Evolutionary conservation across 2,113 vertebrate species (phyloP).

Genomic region (Psilopsiagon aymara): DNA sequence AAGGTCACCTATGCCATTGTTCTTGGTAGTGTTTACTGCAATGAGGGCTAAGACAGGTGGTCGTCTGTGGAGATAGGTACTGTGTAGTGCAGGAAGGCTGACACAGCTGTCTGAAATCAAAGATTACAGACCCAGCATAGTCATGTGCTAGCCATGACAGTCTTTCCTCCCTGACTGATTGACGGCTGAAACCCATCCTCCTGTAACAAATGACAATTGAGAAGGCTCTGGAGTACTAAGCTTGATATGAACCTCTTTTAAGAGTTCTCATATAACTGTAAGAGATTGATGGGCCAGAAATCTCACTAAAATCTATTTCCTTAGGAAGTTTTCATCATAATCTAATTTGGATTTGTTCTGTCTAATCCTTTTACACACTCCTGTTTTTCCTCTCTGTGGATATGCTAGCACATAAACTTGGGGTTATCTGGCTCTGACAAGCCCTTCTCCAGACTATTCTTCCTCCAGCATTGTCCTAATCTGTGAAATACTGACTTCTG

Average conservation of each 20-base stretch:
- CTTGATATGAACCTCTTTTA: background rate
- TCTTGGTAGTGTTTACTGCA: slow-evolving; percentile 10
- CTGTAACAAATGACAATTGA: background rate
- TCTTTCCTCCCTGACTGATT: background rate
- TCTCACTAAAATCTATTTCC: background rate
- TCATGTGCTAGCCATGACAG: background rate
- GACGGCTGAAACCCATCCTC: background rate
- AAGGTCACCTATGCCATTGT: slow-evolving; percentile 1
- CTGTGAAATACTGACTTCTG: background rate
- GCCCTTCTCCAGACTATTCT: background rate
- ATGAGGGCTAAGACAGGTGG: background rate
- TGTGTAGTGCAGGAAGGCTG: background rate
- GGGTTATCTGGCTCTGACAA: background rate
- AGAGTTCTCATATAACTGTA: background rate
- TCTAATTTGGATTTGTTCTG: background rate
- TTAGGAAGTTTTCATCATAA: background rate
- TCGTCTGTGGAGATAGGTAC: background rate
- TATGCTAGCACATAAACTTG: background rate
- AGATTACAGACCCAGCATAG: background rate
- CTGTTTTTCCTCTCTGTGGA: background rate
- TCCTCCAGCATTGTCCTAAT: background rate
- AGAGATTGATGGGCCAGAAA: background rate
- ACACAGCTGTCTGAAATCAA: background rate
- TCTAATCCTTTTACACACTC: background rate
- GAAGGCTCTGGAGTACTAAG: background rate